A percentile compares a stretch with the other conserved stretches of the same genome.
Conservation (phyloP, 2,797 vertebrate species). For the Aphelocoma californica region DNA sequence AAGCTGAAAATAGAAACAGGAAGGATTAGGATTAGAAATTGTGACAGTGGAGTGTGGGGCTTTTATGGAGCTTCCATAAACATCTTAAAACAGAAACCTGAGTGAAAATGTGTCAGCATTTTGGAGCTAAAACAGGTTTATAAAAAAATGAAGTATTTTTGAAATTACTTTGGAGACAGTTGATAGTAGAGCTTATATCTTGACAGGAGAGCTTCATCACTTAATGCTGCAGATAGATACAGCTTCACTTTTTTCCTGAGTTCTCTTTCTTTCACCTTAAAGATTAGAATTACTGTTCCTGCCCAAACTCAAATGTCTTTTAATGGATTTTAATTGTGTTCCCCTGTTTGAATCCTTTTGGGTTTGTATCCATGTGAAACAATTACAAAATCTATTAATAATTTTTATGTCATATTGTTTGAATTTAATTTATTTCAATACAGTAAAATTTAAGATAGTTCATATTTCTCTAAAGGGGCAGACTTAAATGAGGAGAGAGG, state of each 20-base stretch:
- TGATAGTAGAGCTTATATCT: background rate
- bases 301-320: background rate
- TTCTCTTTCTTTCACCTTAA: background rate
- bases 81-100: background rate
- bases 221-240: background rate
- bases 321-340: background rate
- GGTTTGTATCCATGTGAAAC: background rate
- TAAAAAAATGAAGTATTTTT: background rate
- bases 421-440: background rate
- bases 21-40: background rate
- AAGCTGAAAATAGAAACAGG: background rate
- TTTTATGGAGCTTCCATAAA: background rate
- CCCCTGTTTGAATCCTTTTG: background rate
- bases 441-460: background rate
- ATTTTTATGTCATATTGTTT: background rate
- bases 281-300: background rate
- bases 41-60: background rate
- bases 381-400: background rate
- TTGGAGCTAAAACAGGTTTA: background rate
- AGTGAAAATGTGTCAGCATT: background rate
- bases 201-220: background rate
- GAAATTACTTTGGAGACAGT: background rate
- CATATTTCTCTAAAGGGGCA: background rate
- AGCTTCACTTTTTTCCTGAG: background rate
- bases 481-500: background rate